Base-by-base conservation (phyloP, 2,888 invertebrate species). In the Hoplodrina blanda region DNA sequence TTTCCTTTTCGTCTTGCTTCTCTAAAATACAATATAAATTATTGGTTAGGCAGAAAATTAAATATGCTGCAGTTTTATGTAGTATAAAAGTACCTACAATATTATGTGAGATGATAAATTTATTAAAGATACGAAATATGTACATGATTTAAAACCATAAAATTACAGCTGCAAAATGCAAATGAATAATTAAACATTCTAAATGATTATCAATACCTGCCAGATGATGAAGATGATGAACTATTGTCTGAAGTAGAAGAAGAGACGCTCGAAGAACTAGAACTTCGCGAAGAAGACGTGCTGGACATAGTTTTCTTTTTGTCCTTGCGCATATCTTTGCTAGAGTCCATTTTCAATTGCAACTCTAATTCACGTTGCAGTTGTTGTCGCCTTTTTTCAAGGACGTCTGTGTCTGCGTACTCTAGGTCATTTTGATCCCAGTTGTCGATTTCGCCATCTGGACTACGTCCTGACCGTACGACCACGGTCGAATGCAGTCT, bases 381-480 rank as follows among this genome's bases (percentile, higher is more conserved):
- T 89, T 98, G 97, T 89, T 97, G 97, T 78, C 98, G 96, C 84
- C 98, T 96, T 91, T 97, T 97, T 92, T 98, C 98, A 88, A 98
- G 95, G 81, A 97, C 97, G 91, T 98, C 98, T 76, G 98, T 97
- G 93, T 98, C 98, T 79, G 98, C 98, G 95, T 97, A 98, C 91
- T 98, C 98, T 93, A 98, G 92, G 94, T 97, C 97, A 89, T 97
- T 97, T 91, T 97, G 97, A 91, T 98, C 97, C 98, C 98, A 98
- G 90, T 97, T 97, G 90, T 97, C 97, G 93, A 97, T 97, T 91
- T 97, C 97, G 82, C 93, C 95, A 84, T 97, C 97, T 67, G 97
- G 97, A 87, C 97, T 97, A 89, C 90, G 96, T 79, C 95, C 96
- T 66, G 95, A 91, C 80, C 96, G 93, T 86, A 96, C 97, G 88